Evolutionary conservation across 2,113 vertebrate genomes (phyloP).

Genomic region (Camelus dromedarius): DNA sequence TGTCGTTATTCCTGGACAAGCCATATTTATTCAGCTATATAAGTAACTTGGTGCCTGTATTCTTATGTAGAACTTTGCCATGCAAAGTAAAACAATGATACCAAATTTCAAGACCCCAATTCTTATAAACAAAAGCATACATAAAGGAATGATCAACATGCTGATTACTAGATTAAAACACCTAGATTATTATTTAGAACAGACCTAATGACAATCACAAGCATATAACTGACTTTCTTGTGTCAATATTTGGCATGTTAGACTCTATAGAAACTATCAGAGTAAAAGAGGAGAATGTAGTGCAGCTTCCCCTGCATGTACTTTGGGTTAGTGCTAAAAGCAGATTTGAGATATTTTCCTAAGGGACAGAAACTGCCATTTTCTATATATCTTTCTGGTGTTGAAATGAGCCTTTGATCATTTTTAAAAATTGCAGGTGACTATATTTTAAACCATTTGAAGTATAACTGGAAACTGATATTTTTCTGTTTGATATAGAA

Average conservation of each 20-base stretch:
- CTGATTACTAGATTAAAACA: neutral
- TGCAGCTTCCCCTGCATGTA: neutral
- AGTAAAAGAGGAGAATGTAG: neutral
- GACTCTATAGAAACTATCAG: neutral
- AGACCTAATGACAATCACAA: neutral
- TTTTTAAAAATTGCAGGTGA: constrained; percentile 15
- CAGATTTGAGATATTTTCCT: constrained; percentile 12
- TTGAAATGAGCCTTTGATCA: constrained; percentile 31
- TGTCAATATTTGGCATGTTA: neutral
- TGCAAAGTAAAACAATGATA: neutral
- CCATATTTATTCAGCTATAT: neutral
- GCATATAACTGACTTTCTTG: neutral
- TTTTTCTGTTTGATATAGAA: constrained; percentile 13
- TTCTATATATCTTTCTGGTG: neutral
- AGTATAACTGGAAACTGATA: neutral
- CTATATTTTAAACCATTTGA: constrained; percentile 34
- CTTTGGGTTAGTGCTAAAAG: neutral
- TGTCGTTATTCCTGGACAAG: neutral
- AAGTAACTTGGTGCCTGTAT: constrained; percentile 11
- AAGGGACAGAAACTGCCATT: neutral
- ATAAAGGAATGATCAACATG: neutral
- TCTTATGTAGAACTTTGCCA: neutral
- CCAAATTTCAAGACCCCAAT: neutral
- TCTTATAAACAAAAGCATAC: neutral
- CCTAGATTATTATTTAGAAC: neutral